Conservation (phyloP, 64 coral and sea anemone species). For the Actinia tenebrosa region DNA sequence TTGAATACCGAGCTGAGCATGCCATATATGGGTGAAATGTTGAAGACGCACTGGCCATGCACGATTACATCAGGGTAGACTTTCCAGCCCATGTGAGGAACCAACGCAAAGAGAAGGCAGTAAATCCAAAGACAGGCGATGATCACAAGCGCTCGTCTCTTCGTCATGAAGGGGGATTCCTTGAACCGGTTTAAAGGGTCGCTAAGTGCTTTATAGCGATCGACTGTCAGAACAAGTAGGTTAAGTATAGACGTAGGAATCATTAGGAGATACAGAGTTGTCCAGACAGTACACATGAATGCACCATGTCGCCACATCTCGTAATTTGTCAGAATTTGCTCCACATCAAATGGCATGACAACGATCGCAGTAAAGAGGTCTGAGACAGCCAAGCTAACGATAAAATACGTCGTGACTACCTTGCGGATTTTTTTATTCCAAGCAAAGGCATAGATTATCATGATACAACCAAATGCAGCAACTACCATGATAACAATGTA, state of each 20-base stretch:
- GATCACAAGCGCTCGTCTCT: not conserved
- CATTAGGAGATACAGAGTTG: constrained; percentile 9
- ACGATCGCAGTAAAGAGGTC: constrained; percentile 6
- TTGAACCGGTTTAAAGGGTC: constrained; percentile 24
- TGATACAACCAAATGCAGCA: not conserved
- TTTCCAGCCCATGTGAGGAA: constrained; percentile 23
- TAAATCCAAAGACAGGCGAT: constrained; percentile 10
- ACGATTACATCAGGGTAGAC: not conserved
- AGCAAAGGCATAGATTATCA: not conserved
- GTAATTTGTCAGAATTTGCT: not conserved
- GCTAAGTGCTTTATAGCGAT: constrained; percentile 22
- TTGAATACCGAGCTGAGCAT: constrained; percentile 22
- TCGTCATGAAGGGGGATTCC: constrained; percentile 29
- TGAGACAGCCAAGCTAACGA: constrained; percentile 20
- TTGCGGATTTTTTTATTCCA: constrained; percentile 1
- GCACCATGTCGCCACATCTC: constrained; percentile 28
- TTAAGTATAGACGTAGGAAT: constrained; percentile 26
- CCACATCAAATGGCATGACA: constrained; percentile 27
- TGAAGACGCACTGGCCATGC: constrained; percentile 12
- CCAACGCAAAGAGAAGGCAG: constrained; percentile 21
- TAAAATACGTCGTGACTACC: not conserved
- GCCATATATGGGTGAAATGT: not conserved
- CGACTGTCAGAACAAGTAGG: constrained; percentile 13
- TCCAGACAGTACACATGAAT: constrained; percentile 29
- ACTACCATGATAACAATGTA: not conserved